These are phyloP conservation scores for Ischnura elegans DNA, from an alignment of 2,888 invertebrate genomes.

Conservation along the genomic window DNA sequence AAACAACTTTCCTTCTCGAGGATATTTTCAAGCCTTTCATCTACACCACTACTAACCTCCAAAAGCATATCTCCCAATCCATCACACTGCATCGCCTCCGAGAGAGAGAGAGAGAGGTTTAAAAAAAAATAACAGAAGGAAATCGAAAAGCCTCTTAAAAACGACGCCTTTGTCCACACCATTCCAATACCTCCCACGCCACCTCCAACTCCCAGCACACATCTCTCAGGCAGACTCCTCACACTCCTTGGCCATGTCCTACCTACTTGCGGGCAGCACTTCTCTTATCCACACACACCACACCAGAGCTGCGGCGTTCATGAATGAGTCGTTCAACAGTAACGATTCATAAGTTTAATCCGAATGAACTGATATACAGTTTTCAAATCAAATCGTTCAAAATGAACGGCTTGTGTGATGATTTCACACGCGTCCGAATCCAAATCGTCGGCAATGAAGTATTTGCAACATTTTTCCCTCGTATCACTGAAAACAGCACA, in stretches of 20 bases:
- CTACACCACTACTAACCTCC: neutral
- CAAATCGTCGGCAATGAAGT: too few species aligned
- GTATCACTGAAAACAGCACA: too few species aligned
- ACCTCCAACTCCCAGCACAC: neutral
- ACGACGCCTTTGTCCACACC: constrained; percentile 7
- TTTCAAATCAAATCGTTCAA: too few species aligned
- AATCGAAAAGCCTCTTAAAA: constrained; percentile 20
- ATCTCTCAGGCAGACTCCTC: too few species aligned
- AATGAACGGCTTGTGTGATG: too few species aligned
- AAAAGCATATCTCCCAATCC: constrained; percentile 18
- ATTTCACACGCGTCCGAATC: too few species aligned
- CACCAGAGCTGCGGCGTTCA: neutral
- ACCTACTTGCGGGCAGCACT: neutral
- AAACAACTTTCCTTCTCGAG: constrained; percentile 11
- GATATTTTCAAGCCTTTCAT: constrained; percentile 38
- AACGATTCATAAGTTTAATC: too few species aligned
- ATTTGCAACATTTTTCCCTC: too few species aligned
- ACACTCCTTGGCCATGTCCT: neutral
- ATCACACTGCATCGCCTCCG: neutral
- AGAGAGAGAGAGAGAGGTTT: neutral
- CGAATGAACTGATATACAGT: too few species aligned
- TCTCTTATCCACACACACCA: neutral
- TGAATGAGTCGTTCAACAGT: too few species aligned
- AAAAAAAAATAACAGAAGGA: constrained; percentile 3
- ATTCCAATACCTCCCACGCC: neutral